Percentiles rank a stretch among this genome's conserved stretches.
Evolutionary conservation across 2,113 vertebrate species (phyloP).

Genomic region (Echinops telfairi): DNA sequence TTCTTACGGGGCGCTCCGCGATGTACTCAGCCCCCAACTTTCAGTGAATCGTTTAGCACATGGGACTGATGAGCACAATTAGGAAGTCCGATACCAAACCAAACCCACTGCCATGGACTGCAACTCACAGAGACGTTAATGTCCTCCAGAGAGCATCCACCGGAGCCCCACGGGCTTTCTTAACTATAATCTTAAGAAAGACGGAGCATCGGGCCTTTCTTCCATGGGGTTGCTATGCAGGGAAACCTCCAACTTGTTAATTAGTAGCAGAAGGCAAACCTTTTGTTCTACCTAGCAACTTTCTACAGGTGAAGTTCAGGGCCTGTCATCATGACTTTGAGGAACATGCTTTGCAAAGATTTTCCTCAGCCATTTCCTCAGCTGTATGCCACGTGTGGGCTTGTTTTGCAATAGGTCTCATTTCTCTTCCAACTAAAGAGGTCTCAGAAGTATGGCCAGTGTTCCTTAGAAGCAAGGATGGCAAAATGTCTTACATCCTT

Average conservation of each 20-base stretch:
- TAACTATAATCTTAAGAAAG: not conserved
- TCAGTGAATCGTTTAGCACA: not conserved
- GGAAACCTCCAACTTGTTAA: not conserved
- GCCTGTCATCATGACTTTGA: not conserved
- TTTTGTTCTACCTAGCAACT: not conserved
- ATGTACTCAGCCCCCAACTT: not conserved
- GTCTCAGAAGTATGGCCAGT: not conserved
- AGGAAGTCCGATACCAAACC: not conserved
- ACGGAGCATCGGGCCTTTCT: not conserved
- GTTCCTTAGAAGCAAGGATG: no score
- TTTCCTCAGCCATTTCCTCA: not conserved
- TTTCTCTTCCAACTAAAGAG: not conserved
- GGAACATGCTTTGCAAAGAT: not conserved
- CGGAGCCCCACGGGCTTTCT: not conserved
- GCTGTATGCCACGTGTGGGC: not conserved
- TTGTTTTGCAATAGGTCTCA: not conserved
- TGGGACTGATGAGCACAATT: not conserved
- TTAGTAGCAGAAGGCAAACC: not conserved
- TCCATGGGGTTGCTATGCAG: not conserved
- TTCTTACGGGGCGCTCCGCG: not conserved
- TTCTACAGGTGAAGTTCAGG: not conserved
- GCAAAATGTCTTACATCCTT: no score
- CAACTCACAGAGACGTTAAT: not conserved
- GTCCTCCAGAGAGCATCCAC: not conserved
- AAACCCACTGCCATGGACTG: not conserved